Evolutionary conservation across 2,797 vertebrate species (phyloP).

Genomic region (Chelidonichthys spinosus): DNA sequence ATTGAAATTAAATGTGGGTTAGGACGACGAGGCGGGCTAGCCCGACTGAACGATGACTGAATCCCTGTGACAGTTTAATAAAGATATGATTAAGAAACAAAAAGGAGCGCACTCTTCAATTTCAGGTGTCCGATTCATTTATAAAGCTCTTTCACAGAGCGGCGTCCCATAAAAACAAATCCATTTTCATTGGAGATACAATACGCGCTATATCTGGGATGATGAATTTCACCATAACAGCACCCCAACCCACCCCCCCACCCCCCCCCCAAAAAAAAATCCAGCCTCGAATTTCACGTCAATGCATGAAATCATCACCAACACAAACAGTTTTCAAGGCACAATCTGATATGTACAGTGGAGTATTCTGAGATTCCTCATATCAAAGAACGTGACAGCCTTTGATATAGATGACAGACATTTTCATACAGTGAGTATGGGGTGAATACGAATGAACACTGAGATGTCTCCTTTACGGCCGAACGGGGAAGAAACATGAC

Average conservation of each 20-base stretch:
- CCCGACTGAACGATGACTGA: constrained; percentile 39
- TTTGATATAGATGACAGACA: constrained; percentile 73
- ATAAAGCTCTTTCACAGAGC: constrained; percentile 43
- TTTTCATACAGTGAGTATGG: constrained; percentile 59
- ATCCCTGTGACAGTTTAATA: constrained; percentile 45
- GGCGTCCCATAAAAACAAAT: constrained; percentile 43
- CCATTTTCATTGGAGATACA: constrained; percentile 50
- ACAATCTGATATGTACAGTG: constrained; percentile 28
- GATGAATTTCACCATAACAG: constrained; percentile 26
- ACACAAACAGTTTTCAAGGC: constrained; percentile 33
- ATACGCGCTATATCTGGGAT: constrained; percentile 24
- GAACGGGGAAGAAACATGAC: constrained; percentile 51
- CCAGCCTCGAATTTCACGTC: constrained; percentile 30
- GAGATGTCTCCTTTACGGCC: constrained; percentile 61
- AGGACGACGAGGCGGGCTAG: not conserved
- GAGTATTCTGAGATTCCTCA: constrained; percentile 45
- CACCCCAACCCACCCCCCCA: not conserved
- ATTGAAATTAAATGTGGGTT: constrained; percentile 29
- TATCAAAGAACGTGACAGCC: constrained; percentile 59
- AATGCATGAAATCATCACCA: constrained; percentile 34
- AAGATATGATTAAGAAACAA: constrained; percentile 44
- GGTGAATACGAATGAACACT: constrained; percentile 72
- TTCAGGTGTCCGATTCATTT: constrained; percentile 59
- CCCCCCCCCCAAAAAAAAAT: too few relatives aligned
- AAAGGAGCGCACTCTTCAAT: constrained; percentile 35